Base-by-base conservation (phyloP, 2,888 invertebrate genomes). In the Cenopis cana region DNA sequence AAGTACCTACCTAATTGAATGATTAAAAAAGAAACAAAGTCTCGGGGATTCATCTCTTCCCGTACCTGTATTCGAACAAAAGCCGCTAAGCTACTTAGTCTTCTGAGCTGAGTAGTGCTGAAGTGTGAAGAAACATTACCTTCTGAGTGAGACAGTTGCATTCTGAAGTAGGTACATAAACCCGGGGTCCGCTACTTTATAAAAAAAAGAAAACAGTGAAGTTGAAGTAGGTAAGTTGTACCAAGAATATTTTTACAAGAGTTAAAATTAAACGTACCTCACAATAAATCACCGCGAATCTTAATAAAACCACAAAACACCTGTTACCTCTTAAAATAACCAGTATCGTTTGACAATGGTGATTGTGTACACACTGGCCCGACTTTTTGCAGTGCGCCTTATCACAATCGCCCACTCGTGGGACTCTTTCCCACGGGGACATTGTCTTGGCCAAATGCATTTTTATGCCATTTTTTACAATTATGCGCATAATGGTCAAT, bases 401-500 rank as follows among this genome's bases (percentile, higher is more conserved):
- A 70, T 70, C 70, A 70, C 65, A 67, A 66, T 65, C 67, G 56
- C 29, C 74, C 72, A 76, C 74, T 79, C 87, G 89, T 93, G 92
- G 83, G 92, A 92, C 80, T 57, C 1, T 38, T 84, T 93, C 92
- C 80, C 92, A 92, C 89, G 86, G 77, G 81, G 72, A 77, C 81
- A 88, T 89, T 91, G 89, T 91, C 74, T 81, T 76, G 76, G 75
- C 79, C 82, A 78, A 79, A 77, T 79, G 81, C 77, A 79, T 84
- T 85, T 85, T 89, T 89, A 87, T 88, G 85, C 83, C 77, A 78
- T 81, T 85, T 89, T 89, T 90, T 88, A 87, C 87, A 87, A 90
- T 90, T 88, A 87, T 86, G 82, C 86, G 82, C 85, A 92, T 91
- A 93, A 93, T 93, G 84, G 90, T 79, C 89, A 88, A 93, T 93